Percentiles rank a stretch among this genome's conserved stretches.
phyloP scores from a whole-genome alignment of 2,888 invertebrate genomes.

The Geotrupes spiniger region DNA sequence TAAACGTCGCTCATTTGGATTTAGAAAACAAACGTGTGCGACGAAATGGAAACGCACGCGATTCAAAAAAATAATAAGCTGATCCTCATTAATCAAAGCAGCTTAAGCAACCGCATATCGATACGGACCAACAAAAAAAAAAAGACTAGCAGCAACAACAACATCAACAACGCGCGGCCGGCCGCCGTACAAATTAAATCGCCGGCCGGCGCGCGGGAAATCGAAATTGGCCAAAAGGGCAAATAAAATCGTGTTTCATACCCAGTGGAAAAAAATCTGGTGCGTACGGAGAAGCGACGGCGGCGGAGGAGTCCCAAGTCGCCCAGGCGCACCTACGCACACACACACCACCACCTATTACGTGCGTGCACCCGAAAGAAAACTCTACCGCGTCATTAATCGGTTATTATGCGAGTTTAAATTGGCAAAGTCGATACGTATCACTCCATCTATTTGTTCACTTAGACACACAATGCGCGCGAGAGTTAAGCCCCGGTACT shows the following conservation, averaged over 20 bases:
- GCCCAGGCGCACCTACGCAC: neutral
- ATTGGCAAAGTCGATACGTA: constrained; percentile 48
- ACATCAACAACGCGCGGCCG: too few species aligned
- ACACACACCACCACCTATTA: constrained; percentile 4
- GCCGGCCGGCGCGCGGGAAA: neutral
- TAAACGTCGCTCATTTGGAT: too few species aligned
- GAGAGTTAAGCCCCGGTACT: constrained; percentile 51
- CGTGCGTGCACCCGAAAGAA: constrained; percentile 1
- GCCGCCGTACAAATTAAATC: too few species aligned
- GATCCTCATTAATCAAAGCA: too few species aligned
- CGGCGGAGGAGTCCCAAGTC: neutral
- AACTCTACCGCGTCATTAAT: constrained; percentile 10
- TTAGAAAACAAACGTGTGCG: too few species aligned
- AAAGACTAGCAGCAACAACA: too few species aligned
- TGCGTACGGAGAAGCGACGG: neutral
- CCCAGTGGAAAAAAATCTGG: neutral
- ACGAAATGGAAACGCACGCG: too few species aligned
- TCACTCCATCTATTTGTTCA: constrained; percentile 54
- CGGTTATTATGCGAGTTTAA: constrained; percentile 9
- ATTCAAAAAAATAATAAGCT: too few species aligned
- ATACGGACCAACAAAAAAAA: too few species aligned
- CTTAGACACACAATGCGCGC: constrained; percentile 51
- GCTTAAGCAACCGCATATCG: too few species aligned
- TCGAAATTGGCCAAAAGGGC: too few species aligned
- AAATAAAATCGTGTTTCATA: neutral